Base-by-base conservation (phyloP, 2,797 vertebrate species). In the Myripristis murdjan region DNA sequence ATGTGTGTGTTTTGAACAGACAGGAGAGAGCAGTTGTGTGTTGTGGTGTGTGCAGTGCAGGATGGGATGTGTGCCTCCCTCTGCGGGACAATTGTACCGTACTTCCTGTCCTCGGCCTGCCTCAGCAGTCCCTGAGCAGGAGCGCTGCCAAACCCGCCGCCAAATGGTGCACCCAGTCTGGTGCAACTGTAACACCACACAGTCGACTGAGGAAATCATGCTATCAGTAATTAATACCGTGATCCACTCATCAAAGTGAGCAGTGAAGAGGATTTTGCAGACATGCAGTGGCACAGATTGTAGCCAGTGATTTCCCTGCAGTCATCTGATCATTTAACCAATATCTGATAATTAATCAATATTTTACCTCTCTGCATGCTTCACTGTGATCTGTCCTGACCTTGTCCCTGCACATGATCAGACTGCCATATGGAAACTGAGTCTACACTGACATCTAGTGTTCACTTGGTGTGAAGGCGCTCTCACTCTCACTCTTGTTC, bases 391-490 rank as follows among this genome's bases (percentile, higher is more conserved):
- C 10, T 39, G 14, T 23, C 20, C 20, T 20, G 46, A 48, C 20
- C 8, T 4, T 23, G 5, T 23, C 10, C n/a, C 18, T 23, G 9
- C 47, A 23, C 22, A 1, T 20, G 10, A 20, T 49, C 43, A 20
- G 20, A 23, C 10, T 18, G 0, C 2, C 18, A 8, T 15, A 2
- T 24, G 18, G 18, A 28, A 26, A 44, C 15, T 39, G 24, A 10
- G 10, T 22, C 64, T 57, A n/a, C 62, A 63, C 73, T 89, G 86
- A 67, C 86, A 79, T 72, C 87, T 78, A 69, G 83, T 82, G 89
- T 35, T 3, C 5, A 2, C 2, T 0, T 1, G 8, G 31, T 80
- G 47, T 49, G 28, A 78, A 51, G 63, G 62, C 73, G 72, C 9
- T 22, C 23, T 43, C 15, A 23, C 31, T 14, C 23, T 7, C 16